Base-by-base conservation (phyloP, 2,888 invertebrate species). In the Eristalis arbustorum region DNA sequence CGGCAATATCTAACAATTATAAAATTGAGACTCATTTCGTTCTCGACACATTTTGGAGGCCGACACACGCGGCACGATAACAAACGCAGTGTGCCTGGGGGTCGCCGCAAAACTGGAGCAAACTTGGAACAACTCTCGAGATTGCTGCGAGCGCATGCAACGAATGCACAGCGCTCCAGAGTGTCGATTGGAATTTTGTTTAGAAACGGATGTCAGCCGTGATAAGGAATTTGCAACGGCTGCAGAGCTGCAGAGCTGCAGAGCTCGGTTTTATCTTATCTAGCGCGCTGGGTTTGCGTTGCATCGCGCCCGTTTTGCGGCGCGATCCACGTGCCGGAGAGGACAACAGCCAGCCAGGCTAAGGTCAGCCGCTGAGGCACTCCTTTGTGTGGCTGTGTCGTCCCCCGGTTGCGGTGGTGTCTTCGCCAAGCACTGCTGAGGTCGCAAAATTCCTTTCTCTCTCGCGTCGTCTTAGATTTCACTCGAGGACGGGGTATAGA, bases 391-490 rank as follows among this genome's bases (percentile, higher is more conserved):
- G 68, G 56, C 28, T 74, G 66, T 63, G 63, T 56, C 59, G 59
- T 66, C 31, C n/a, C 63, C 10, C 13, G 23, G 10, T 42, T 13
- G 8, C 11, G 37, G 18, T 14, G 14, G 37, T n/a, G n/a, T 0
- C 28, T 40, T 62, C 40, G 2, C 49, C n/a, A 37, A 73, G n/a
- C 72, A 59, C 34, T 14, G 73, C 40, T 77, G 66, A 81, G 64
- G 81, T 81, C 77, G 77, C 81, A 64, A 77, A n/a, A 77, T 85
- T 85, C 84, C 73, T 85, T 81, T 85, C 84, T 69, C 72, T 74
- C 37, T 42, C 84, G n/a, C n/a, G n/a, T n/a, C n/a, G 81, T 85
- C 73, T 85, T 25, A 77, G 68, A 81, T 85, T 85, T 85, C 84
- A 85, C 49, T 69, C 22, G 72, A 76, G 76, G 76, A 68, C 59